A percentile compares a stretch with the other conserved stretches of the same genome.
These are phyloP conservation scores for Dioctria linearis DNA, from an alignment of 2,888 invertebrate genomes.

Conservation along the genomic window DNA sequence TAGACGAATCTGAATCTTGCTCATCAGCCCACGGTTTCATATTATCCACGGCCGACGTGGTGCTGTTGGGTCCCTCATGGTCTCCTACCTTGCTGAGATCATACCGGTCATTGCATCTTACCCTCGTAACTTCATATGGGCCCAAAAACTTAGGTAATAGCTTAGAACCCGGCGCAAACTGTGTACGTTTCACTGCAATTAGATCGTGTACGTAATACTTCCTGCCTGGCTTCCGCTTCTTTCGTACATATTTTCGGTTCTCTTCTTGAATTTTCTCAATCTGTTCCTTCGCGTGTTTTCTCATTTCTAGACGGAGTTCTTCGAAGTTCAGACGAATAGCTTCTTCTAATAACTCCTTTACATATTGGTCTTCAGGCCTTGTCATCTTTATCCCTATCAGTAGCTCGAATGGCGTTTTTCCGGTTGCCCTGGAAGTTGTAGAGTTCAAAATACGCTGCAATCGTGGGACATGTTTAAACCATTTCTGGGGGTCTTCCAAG, in stretches of 20 bases:
- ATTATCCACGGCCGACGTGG: not conserved
- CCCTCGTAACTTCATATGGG: constrained; percentile 21
- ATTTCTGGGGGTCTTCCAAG: constrained; percentile 60
- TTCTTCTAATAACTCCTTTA: constrained; percentile 14
- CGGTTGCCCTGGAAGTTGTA: not conserved
- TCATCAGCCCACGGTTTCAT: not conserved
- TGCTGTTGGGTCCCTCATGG: constrained; percentile 8
- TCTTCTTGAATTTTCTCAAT: constrained; percentile 36
- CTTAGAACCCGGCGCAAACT: constrained; percentile 48
- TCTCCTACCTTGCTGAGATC: not conserved
- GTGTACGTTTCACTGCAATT: not conserved
- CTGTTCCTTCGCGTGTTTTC: constrained; percentile 56
- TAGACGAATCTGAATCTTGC: not conserved
- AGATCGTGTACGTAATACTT: constrained; percentile 5
- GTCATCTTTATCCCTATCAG: constrained; percentile 37
- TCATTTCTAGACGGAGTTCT: not conserved
- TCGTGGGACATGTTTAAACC: constrained; percentile 3
- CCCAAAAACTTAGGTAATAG: constrained; percentile 20
- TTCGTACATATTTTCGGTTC: not conserved
- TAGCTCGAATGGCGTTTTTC: not conserved
- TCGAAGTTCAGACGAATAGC: not conserved
- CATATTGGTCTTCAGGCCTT: not conserved
- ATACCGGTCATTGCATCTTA: constrained; percentile 18
- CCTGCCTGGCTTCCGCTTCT: not conserved
- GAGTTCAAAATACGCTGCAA: not conserved